Evolutionary conservation across 1,140 invertebrate species (phyloP), one percentile per base, ranked within the genome.

Genomic region (Coelopa frigida): DNA sequence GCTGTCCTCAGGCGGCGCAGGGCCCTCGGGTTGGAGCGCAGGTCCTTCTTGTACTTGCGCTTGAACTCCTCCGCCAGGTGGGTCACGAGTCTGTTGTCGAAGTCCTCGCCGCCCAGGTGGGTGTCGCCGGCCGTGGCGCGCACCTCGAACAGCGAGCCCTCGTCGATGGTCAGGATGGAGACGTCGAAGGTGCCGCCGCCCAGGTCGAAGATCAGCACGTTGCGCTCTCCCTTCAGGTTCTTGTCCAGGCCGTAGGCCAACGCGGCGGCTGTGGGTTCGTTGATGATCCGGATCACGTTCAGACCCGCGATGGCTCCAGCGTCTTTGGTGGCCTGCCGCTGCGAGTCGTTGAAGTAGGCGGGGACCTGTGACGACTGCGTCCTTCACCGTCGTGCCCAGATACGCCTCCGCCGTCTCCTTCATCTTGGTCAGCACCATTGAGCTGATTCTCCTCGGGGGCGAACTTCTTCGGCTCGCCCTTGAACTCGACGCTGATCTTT

Each of bases 151-250:
- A 84, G 58, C 0, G 81, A 81, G 7, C 89, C 90, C 67, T 92
- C 87, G 50, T 85, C 83, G 65, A 94, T 91, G 29, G 83, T 80
- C 3, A 94, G 67, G 40, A 94, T 81, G 10, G 89, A 93, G 1
- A 93, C 89, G 70, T 94, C 89, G 50, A 85, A 85, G 26, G 83
- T 84, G 12, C 83, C 82, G 35, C 82, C 83, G 5, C 83, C 83
- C 17, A 85, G 70, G 59, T 85, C 83, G 49, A 83, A 86, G 40
- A 85, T 83, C 27, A 83, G 65, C 0, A 84, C 78, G 53, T 79
- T 83, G 50, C 77, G 78, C 46, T 84, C 79, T 3, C 87, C 88
- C 72, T 80, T 75, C 3, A 75, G 73, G 68, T 79, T 85, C 55
- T 81, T 81, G 53, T 87, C 84, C 69, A 75, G 78, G 64, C 77